Base-by-base conservation (phyloP, 2,888 invertebrate species). In the Andrena trimmerana region DNA sequence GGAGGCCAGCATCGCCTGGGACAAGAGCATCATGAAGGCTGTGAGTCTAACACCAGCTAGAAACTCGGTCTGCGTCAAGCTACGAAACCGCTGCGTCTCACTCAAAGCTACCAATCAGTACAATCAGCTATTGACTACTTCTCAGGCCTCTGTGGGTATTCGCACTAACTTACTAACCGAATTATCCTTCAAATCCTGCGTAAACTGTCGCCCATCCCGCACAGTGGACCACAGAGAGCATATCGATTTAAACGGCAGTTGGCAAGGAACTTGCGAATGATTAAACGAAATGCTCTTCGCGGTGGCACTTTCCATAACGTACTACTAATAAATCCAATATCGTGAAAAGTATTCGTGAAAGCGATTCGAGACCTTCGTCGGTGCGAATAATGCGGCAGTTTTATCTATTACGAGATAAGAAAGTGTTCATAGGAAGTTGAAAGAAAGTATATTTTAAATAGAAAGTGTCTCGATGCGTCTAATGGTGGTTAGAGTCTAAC, bases 21-120 rank as follows among this genome's bases (percentile, higher is more conserved):
- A 99, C 95, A 99, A 99, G 95, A 99, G 99, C 95, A 98, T 99
- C 93, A 99, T 99, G 99, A 99, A 99, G 96, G 99, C 99, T 95
- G 99, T 99, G 96, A 96, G 98, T 97, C 93, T 91, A 90, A 92
- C 91, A 90, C 90, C 92, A 93, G 93, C 93, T 93, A 93, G 92
- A 93, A 93, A 93, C 90, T 91, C 93, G 89, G 90, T 92, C 92
- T 92, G 92, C 93, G 91, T 92, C 90, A 93, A 93, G 92, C 93
- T 92, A 90, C 92, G 92, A 93, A 93, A 93, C 90, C 93, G 93
- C 93, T 92, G 91, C 92, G 92, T 93, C 93, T 93, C 93, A 92
- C 93, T 93, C 93, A 93, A 93, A 93, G 90, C 92, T 92, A 93
- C 93, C 92, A 92, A 90, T 92, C 93, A 92, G 90, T 93, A 93